These are phyloP conservation scores for Ophiothrix spiculata DNA, from an alignment of 35 echinoderm and acorn worm species.

Conservation along the genomic window DNA sequence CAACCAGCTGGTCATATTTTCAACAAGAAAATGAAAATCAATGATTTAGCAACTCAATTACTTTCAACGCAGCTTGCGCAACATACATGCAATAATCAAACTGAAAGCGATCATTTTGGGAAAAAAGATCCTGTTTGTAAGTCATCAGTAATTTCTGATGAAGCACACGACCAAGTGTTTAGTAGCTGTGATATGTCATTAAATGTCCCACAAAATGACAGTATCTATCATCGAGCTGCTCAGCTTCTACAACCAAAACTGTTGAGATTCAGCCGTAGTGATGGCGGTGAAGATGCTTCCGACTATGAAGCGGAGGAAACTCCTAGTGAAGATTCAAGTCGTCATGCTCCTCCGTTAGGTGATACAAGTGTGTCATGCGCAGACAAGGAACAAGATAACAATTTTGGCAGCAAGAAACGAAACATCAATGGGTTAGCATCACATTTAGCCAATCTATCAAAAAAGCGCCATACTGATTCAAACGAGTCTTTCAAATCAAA, in stretches of 20 bases:
- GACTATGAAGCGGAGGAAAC: not conserved
- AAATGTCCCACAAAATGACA: not conserved
- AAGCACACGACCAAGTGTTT: not conserved
- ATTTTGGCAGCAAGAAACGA: not conserved
- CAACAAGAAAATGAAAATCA: too few relatives aligned
- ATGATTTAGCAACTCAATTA: too few relatives aligned
- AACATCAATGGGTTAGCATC: not conserved
- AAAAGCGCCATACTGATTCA: too few relatives aligned
- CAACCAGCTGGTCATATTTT: too few relatives aligned
- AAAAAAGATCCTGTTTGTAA: too few relatives aligned
- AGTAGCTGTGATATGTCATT: not conserved
- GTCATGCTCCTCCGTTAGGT: too few relatives aligned
- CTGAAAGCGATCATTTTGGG: too few relatives aligned
- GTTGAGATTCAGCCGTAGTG: not conserved
- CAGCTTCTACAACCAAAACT: not conserved
- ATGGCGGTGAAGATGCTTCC: not conserved
- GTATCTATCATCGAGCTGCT: not conserved
- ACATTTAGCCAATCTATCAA: too few relatives aligned
- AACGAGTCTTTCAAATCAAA: too few relatives aligned
- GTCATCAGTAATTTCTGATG: too few relatives aligned
- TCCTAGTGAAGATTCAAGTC: not conserved
- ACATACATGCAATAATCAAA: too few relatives aligned
- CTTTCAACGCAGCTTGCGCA: too few relatives aligned
- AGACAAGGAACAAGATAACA: not conserved
- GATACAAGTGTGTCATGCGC: not conserved